Percentiles rank a stretch among this genome's conserved stretches.
Evolutionary conservation across 2,113 vertebrate genomes (phyloP).

Genomic region (Apodemus sylvaticus): DNA sequence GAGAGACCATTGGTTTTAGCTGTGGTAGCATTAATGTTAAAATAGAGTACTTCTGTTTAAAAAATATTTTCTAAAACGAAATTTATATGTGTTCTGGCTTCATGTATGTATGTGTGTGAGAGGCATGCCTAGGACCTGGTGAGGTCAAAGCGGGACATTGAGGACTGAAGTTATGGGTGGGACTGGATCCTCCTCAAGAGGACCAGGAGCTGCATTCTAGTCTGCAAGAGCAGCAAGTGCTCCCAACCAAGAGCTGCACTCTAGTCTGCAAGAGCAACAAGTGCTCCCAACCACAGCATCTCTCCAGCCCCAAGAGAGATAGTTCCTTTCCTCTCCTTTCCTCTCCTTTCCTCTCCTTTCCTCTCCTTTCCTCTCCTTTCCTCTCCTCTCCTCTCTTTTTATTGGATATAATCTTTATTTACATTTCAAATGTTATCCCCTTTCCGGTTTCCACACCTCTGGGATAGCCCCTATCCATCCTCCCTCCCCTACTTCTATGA

Average conservation of each 20-base stretch:
- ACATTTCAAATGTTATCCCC: too few relatives aligned
- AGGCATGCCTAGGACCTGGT: not conserved
- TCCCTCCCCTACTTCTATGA: too few relatives aligned
- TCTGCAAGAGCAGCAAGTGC: not conserved
- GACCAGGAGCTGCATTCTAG: too few relatives aligned
- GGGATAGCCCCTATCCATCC: too few relatives aligned
- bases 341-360: not conserved
- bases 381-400: too few relatives aligned
- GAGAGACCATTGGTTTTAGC: not conserved
- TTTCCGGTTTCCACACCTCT: too few relatives aligned
- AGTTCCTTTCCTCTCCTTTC: not conserved
- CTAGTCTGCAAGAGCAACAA: not conserved
- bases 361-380: not conserved
- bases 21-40: not conserved
- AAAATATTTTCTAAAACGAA: not conserved
- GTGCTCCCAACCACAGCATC: not conserved
- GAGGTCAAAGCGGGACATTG: not conserved
- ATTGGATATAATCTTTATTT: too few relatives aligned
- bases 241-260: not conserved
- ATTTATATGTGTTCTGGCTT: not conserved
- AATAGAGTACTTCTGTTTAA: not conserved
- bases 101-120: not conserved
- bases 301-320: not conserved
- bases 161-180: not conserved
- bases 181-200: too few relatives aligned